Evolutionary conservation across 2,797 vertebrate species (phyloP).

Genomic region (Gallirallus australis): DNA sequence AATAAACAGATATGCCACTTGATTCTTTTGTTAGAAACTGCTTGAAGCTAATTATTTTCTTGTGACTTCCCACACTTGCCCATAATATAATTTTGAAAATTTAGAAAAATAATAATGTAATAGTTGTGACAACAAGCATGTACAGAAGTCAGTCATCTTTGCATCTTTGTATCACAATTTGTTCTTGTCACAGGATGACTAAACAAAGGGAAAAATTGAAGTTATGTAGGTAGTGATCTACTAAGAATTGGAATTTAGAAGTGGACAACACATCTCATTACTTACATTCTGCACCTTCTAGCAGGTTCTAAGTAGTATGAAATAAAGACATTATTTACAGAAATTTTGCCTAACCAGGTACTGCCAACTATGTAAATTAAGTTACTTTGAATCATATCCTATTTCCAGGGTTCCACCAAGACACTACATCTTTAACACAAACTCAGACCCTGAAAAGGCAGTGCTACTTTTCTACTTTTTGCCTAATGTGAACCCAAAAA

Average conservation of each 20-base stretch:
- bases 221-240: background rate
- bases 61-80: background rate
- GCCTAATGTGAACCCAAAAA: background rate
- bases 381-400: background rate
- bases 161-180: background rate
- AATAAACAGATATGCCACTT: background rate
- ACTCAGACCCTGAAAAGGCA: background rate
- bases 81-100: background rate
- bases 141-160: background rate
- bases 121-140: background rate
- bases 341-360: background rate
- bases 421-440: background rate
- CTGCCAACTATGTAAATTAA: background rate
- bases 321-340: background rate
- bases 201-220: background rate
- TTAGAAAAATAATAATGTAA: background rate
- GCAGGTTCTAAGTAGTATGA: background rate
- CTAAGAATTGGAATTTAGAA: background rate
- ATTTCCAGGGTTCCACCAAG: background rate
- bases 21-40: background rate
- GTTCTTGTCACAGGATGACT: background rate
- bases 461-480: background rate
- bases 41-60: background rate
- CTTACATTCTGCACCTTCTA: background rate
- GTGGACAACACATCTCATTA: background rate